A percentile compares a stretch with the other conserved stretches of the same genome.
phyloP scores from a whole-genome alignment of 2,888 invertebrate species.

The Machimus atricapillus region DNA sequence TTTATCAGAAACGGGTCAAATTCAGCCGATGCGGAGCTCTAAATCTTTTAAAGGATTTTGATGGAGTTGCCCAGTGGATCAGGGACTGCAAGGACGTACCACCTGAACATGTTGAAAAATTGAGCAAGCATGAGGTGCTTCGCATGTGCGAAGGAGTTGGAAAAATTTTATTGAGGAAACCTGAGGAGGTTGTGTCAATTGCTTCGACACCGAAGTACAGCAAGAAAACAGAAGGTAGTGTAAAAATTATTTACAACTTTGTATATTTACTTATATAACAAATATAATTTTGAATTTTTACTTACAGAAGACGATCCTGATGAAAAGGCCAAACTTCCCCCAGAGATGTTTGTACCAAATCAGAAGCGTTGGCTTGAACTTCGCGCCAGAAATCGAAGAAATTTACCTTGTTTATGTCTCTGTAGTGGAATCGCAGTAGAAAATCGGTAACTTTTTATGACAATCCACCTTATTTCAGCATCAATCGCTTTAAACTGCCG shows the following conservation, averaged over 20 bases:
- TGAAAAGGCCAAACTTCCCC: conserved; percentile 70
- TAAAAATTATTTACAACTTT: neutral
- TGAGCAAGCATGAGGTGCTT: conserved; percentile 65
- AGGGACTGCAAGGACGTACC: conserved; percentile 68
- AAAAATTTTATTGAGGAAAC: conserved; percentile 77
- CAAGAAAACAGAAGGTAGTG: conserved; percentile 50
- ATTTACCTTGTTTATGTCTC: neutral
- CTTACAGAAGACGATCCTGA: conserved; percentile 51
- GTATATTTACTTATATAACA: neutral
- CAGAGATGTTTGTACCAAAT: conserved; percentile 92
- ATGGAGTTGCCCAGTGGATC: conserved; percentile 79
- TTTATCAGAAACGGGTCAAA: conserved; percentile 80
- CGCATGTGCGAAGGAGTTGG: conserved; percentile 85
- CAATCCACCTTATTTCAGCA: neutral
- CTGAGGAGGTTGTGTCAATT: conserved; percentile 86
- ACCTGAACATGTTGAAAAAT: conserved; percentile 61
- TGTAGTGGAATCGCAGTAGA: conserved; percentile 17
- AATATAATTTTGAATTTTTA: neutral
- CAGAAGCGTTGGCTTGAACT: conserved; percentile 88
- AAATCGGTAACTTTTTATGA: neutral
- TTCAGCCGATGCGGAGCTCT: conserved; percentile 82
- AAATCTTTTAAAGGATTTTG: conserved; percentile 82
- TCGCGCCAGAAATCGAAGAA: conserved; percentile 65
- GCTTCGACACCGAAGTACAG: conserved; percentile 60
- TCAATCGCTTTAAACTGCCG: neutral